A percentile compares a stretch with the other conserved stretches of the same genome.
phyloP scores from a whole-genome alignment of 30 jellyfish, hydroid and myxozoan species.

The Aurelia aurita region DNA sequence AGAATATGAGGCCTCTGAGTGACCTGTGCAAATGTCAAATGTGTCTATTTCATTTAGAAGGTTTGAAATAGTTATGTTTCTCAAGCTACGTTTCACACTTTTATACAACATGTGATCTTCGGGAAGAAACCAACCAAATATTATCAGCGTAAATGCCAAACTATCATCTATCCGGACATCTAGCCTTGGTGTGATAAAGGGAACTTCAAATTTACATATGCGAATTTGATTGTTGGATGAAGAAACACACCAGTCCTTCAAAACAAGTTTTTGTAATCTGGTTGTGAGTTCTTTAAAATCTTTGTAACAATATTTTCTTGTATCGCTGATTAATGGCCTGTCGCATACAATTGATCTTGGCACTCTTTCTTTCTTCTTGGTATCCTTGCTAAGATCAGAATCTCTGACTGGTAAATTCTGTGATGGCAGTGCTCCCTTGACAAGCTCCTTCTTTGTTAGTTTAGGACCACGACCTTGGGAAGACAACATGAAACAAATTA shows the following conservation, averaged over 20 bases:
- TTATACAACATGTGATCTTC: neutral
- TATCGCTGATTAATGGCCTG: neutral
- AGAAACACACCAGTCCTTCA: conserved; percentile 31
- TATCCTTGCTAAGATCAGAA: conserved; percentile 12
- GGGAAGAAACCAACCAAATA: conserved; percentile 3
- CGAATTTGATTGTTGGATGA: conserved; percentile 2
- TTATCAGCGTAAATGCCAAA: conserved; percentile 6
- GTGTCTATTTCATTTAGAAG: conserved; percentile 10
- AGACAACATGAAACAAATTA: neutral
- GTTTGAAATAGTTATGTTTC: conserved; percentile 16
- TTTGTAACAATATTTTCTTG: conserved; percentile 27
- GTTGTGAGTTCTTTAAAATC: conserved; percentile 29
- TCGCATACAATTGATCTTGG: conserved; percentile 13
- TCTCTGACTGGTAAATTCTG: conserved; percentile 40
- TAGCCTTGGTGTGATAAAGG: conserved; percentile 23
- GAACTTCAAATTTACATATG: neutral
- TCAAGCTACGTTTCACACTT: neutral
- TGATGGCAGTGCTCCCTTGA: conserved; percentile 52
- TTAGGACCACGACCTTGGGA: conserved; percentile 40
- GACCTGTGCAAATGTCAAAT: conserved; percentile 12
- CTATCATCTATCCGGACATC: conserved; percentile 14
- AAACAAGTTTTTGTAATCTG: conserved; percentile 15
- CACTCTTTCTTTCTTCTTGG: conserved; percentile 32
- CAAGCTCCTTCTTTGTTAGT: conserved; percentile 42
- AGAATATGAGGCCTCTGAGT: conserved; percentile 31